Conservation (phyloP, 2,797 vertebrate genomes). For the Rhinichthys osculus region DNA sequence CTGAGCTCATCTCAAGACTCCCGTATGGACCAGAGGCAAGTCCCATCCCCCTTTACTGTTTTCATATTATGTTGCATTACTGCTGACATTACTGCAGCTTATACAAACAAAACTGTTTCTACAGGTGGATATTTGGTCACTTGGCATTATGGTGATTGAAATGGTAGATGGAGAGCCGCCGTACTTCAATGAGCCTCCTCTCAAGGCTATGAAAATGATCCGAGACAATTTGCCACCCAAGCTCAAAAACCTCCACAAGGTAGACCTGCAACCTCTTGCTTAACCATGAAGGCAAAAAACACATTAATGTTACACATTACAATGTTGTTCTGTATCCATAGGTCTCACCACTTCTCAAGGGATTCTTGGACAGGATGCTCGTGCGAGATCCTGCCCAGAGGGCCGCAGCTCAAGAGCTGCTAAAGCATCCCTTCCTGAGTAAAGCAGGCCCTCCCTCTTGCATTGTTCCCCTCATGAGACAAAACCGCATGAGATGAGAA, state of each 20-base stretch:
- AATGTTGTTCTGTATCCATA: slow-evolving; percentile 57
- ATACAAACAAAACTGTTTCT: not conserved
- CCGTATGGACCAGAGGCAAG: slow-evolving; percentile 93
- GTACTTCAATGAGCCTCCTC: slow-evolving; percentile 94
- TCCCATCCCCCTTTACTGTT: not conserved
- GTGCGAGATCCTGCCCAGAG: slow-evolving; percentile 89
- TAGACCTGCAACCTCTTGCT: slow-evolving; percentile 43
- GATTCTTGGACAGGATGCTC: slow-evolving; percentile 92
- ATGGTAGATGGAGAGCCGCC: slow-evolving; percentile 98
- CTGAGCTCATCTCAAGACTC: slow-evolving; percentile 93
- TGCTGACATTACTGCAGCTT: not conserved
- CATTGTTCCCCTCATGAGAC: slow-evolving; percentile 95
- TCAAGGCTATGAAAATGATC: slow-evolving; percentile 99
- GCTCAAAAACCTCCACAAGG: slow-evolving; percentile 95
- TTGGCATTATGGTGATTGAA: slow-evolving; percentile 97
- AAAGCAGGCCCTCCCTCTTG: slow-evolving; percentile 89
- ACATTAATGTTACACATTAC: not conserved
- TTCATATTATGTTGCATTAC: not conserved
- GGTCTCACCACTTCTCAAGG: slow-evolving; percentile 92
- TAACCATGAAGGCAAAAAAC: not conserved
- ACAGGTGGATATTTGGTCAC: slow-evolving; percentile 97
- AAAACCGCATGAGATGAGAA: slow-evolving; percentile 90
- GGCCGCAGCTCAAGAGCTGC: slow-evolving; percentile 86
- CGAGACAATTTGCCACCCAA: slow-evolving; percentile 94
- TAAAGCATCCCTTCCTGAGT: slow-evolving; percentile 89